Percentiles rank a stretch among this genome's conserved stretches.
Evolutionary conservation across 2,113 vertebrate species (phyloP).

Genomic region (Vidua chalybeata): DNA sequence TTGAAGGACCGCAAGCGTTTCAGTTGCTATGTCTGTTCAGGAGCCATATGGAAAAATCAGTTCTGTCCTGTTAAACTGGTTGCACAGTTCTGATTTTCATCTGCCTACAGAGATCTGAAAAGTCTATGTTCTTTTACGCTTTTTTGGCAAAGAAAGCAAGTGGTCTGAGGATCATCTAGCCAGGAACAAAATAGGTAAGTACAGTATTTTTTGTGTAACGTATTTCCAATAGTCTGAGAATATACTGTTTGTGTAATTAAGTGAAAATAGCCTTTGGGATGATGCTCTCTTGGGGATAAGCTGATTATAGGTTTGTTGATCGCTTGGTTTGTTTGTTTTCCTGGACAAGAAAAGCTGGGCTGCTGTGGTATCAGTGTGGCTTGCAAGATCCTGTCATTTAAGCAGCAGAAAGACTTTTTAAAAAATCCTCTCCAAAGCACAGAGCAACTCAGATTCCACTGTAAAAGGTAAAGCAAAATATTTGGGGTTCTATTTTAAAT

Average conservation of each 20-base stretch:
- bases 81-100: constrained; percentile 46
- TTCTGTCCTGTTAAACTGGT: constrained; percentile 18
- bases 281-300: constrained; percentile 24
- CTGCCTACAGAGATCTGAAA: constrained; percentile 40
- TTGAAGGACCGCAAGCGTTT: neutral
- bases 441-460: neutral
- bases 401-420: neutral
- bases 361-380: neutral
- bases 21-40: neutral
- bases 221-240: neutral
- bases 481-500: neutral
- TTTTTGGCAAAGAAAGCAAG: neutral
- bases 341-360: neutral
- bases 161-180: constrained; percentile 2
- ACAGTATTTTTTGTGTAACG: neutral
- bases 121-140: neutral
- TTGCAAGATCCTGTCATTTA: constrained; percentile 10
- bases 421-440: neutral
- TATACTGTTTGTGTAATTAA: neutral
- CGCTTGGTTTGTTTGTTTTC: neutral
- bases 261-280: neutral
- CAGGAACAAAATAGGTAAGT: constrained; percentile 50
- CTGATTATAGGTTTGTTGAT: constrained; percentile 19
- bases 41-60: constrained; percentile 60
- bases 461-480: constrained; percentile 7